Evolutionary conservation across 2,113 vertebrate genomes (phyloP), one percentile per base, ranked within the genome.

Genomic region (Anas platyrhynchos): DNA sequence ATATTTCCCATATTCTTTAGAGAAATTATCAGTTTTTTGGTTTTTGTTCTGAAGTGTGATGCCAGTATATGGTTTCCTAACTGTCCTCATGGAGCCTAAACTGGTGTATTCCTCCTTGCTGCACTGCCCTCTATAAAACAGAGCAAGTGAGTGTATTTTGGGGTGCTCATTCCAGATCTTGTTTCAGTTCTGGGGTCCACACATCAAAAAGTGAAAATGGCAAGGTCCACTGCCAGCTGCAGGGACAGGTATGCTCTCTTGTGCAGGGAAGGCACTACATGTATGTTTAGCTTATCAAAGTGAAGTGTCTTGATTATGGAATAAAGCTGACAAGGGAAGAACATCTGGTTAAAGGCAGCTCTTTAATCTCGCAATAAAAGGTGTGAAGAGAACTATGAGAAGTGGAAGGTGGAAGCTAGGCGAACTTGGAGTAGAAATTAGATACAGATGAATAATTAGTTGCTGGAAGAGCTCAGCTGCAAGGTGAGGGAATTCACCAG

Each of bases 281-380:
- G 73, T 90, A 56, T 71, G 26, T 74, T 96, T 94, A 92, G 9
- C 13, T 93, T 82, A 95, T 82, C 54, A 73, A 88, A 84, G 54
- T 41, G 4, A 69, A 86, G 14, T 9, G 41, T 84, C 83, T 79
- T 92, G 46, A 66, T 82, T 15, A 13, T 56, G 44, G 74, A 72
- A 79, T 62, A 72, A 93, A 86, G 55, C 18, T 62, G 88, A 46
- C 0, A 5, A 27, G 18, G 27, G 34, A 90, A 55, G 48, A 59
- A 86, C 58, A 2, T 81, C 68, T 85, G 32, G 76, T 71, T 27
- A 65, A 50, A 78, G 66, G 62, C 18, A 56, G 29, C 56, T 95
- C 90, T 73, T 48, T 48, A 83, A 71, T 61, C 67, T 75, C 62
- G 48, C 38, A 29, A 20, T 84, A 34, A 69, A 41, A 65, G 16